phyloP scores from a whole-genome alignment of 1,140 invertebrate genomes.

The Drosophila fuyamai region DNA sequence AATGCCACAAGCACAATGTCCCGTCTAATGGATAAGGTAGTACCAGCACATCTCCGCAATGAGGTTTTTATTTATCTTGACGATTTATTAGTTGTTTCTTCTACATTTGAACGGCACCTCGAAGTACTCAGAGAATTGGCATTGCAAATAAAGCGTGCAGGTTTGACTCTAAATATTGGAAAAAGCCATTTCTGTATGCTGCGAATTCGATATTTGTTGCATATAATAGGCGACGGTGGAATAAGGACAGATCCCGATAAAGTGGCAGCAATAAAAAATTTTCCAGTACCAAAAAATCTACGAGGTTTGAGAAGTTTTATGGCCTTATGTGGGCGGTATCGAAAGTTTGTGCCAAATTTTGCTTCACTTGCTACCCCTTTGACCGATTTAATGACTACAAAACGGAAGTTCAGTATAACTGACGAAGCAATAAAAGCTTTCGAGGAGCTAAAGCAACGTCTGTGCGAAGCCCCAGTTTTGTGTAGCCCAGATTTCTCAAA shows the following conservation, averaged over 20 bases:
- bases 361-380: not conserved
- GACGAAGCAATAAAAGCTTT: slow-evolving; percentile 1
- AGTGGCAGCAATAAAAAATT: not conserved
- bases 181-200: not conserved
- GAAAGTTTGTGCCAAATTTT: slow-evolving; percentile 1
- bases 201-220: not conserved
- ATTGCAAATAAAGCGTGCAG: no score
- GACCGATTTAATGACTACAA: slow-evolving; percentile 2
- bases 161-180: not conserved
- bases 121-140: not conserved
- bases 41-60: slow-evolving; percentile 1
- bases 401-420: not conserved
- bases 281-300: not conserved
- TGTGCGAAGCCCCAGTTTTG: not conserved
- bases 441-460: not conserved
- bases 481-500: not conserved
- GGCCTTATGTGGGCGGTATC: slow-evolving; percentile 1
- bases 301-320: not conserved
- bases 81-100: not conserved
- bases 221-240: not conserved
- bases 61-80: slow-evolving; percentile 5
- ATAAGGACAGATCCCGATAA: not conserved
- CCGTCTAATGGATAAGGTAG: slow-evolving; percentile 2
- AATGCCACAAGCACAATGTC: slow-evolving; percentile 2
- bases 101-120: not conserved